These are phyloP conservation scores for Agrotis clavis DNA, from an alignment of 2,888 invertebrate species.

Conservation along the genomic window DNA sequence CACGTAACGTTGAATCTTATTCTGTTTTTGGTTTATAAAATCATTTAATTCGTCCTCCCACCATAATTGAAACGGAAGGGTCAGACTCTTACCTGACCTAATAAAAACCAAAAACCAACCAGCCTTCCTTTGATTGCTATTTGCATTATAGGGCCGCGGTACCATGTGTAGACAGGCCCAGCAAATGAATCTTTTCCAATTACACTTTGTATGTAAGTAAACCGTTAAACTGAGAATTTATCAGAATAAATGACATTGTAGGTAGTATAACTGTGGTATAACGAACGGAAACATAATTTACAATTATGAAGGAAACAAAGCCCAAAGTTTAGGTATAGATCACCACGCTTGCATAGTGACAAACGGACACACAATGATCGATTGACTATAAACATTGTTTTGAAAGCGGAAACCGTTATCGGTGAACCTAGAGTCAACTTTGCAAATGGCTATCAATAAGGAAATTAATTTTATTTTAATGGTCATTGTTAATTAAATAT, in stretches of 20 bases:
- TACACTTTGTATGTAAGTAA: neutral
- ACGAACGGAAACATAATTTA: constrained; percentile 49
- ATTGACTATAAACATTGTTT: constrained; percentile 62
- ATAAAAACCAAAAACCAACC: too few relatives aligned
- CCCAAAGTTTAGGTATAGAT: constrained; percentile 57
- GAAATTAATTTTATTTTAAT: constrained; percentile 34
- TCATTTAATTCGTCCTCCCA: too few relatives aligned
- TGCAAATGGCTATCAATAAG: constrained; percentile 26
- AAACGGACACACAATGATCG: constrained; percentile 63
- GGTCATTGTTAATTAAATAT: neutral
- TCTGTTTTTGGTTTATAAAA: too few relatives aligned
- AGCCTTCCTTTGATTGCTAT: too few relatives aligned
- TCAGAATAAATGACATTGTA: constrained; percentile 31
- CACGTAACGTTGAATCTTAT: neutral
- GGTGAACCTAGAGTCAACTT: constrained; percentile 48
- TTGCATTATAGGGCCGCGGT: too few relatives aligned
- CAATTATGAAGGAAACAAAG: constrained; percentile 54
- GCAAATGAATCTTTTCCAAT: neutral
- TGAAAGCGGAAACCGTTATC: constrained; percentile 65
- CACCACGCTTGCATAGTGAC: constrained; percentile 49
- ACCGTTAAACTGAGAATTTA: constrained; percentile 4
- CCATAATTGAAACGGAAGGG: too few relatives aligned
- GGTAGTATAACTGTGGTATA: constrained; percentile 25
- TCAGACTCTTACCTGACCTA: too few relatives aligned
- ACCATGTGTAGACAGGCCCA: too few relatives aligned